Evolutionary conservation across 2,888 invertebrate species (phyloP), one percentile per base, ranked within the genome.

Genomic region (Philereme vetulata): DNA sequence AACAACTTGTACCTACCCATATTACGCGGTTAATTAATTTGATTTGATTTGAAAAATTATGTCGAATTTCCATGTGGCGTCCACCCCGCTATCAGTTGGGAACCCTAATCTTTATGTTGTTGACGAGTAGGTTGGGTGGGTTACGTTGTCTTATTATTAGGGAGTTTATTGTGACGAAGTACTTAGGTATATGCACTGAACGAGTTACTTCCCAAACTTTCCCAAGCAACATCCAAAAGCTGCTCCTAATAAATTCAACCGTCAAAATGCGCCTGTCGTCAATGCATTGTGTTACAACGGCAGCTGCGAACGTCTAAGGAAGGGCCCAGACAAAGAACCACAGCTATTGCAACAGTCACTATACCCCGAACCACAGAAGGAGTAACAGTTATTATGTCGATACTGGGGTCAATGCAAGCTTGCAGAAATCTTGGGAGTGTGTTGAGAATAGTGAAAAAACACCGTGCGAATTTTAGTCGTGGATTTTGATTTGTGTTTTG

Each of bases 241-340:
- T 21, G 21, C 21, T 21, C 21, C 21, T 21, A 21, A 21, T 21
- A 77, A 75, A 79, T 72, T 72, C 71, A 81, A 78, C 81, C 81
- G 81, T 77, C 80, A 64, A 72, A 69, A 72, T 66, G 49, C 64
- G 60, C 68, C 72, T 79, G 72, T 73, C 74, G 78, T 71, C 72
- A 60, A 64, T 78, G 80, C 75, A 77, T 77, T 80, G 78, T 74
- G 65, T 71, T 67, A 79, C 80, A 81, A 49, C 81, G 85, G 77
- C 87, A 86, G 87, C 78, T 87, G 86, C 76, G 70, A 72, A 63
- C 46, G 73, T 70, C 72, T 82, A 81, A 81, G 85, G 82, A 62
- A 59, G 42, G 40, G 51, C 33, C 44, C 51, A 4, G 47, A 62
- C 62, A 62, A 62, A 58, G 55, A n/a, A 46, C 55, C 58, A 62